Evolutionary conservation across 1,140 invertebrate species (phyloP).

Genomic region (Lordiphosa collinella): DNA sequence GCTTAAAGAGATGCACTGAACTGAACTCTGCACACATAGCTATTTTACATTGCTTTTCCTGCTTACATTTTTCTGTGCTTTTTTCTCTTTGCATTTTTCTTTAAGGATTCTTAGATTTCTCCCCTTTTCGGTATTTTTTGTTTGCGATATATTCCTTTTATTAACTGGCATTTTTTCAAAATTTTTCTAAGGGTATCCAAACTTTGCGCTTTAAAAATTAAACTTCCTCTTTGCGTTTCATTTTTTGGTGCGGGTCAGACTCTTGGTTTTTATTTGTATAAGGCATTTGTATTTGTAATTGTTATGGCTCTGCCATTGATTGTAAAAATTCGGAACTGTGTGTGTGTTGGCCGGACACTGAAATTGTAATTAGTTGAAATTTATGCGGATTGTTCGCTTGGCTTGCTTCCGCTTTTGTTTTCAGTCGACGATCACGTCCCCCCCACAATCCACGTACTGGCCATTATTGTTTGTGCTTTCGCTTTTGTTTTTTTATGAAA

Average conservation of each 20-base stretch:
- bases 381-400: slow-evolving; percentile 54
- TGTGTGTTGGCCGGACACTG: slow-evolving; percentile 51
- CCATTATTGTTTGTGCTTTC: slow-evolving; percentile 32
- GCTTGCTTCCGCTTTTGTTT: slow-evolving; percentile 46
- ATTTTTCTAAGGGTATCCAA: background rate
- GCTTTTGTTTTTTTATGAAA: slow-evolving; percentile 35
- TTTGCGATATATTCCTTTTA: no score
- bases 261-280: slow-evolving; percentile 16
- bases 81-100: no score
- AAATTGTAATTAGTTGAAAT: slow-evolving; percentile 75
- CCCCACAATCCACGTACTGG: slow-evolving; percentile 25
- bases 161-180: no score
- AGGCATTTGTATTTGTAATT: slow-evolving; percentile 59
- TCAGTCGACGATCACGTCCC: slow-evolving; percentile 54
- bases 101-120: no score
- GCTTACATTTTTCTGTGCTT: no score
- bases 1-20: no score
- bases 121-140: no score
- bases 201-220: background rate
- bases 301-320: slow-evolving; percentile 62
- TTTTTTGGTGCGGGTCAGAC: slow-evolving; percentile 1
- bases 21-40: no score
- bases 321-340: slow-evolving; percentile 15
- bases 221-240: background rate
- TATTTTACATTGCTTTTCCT: no score